Percentiles rank a stretch among this genome's conserved stretches.
These are phyloP conservation scores for Hippocampus mohnikei DNA, from an alignment of 2,113 vertebrate species.

Conservation along the genomic window DNA sequence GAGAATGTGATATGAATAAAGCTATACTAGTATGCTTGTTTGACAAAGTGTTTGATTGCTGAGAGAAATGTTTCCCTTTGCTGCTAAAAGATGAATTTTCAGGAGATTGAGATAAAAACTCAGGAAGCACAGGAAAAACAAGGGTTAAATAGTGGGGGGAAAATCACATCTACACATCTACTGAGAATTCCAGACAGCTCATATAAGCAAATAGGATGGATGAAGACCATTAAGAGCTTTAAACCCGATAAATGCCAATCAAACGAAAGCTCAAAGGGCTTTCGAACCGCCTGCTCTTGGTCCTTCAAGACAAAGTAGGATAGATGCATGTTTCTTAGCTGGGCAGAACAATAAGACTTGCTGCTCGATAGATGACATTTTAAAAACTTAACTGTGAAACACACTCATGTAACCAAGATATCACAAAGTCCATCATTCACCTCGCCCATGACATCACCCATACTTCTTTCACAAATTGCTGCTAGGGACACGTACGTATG, in stretches of 20 bases:
- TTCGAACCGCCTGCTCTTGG: neutral
- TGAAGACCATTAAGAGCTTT: too few relatives aligned
- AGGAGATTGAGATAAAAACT: neutral
- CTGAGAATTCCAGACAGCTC: too few relatives aligned
- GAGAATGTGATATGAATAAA: conserved; percentile 58
- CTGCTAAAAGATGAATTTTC: neutral
- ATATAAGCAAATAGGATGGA: too few relatives aligned
- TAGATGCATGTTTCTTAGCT: conserved; percentile 17
- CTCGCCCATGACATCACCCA: conserved; percentile 40
- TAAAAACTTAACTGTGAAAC: conserved; percentile 19
- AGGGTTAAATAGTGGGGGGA: too few relatives aligned
- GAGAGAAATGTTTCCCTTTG: neutral
- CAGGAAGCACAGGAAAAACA: neutral
- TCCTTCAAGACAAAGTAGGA: conserved; percentile 4
- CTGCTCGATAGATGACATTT: conserved; percentile 22
- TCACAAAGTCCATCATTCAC: conserved; percentile 9
- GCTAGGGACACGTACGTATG: conserved; percentile 8
- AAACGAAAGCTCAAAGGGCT: neutral
- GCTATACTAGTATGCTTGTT: conserved; percentile 1
- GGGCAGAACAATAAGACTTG: conserved; percentile 2
- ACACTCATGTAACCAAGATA: conserved; percentile 15
- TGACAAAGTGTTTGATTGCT: conserved; percentile 9
- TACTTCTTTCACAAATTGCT: conserved; percentile 15
- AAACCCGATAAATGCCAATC: too few relatives aligned
- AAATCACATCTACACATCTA: too few relatives aligned